Conservation (phyloP, 2,113 vertebrate genomes). For the Geothlypis trichas region DNA sequence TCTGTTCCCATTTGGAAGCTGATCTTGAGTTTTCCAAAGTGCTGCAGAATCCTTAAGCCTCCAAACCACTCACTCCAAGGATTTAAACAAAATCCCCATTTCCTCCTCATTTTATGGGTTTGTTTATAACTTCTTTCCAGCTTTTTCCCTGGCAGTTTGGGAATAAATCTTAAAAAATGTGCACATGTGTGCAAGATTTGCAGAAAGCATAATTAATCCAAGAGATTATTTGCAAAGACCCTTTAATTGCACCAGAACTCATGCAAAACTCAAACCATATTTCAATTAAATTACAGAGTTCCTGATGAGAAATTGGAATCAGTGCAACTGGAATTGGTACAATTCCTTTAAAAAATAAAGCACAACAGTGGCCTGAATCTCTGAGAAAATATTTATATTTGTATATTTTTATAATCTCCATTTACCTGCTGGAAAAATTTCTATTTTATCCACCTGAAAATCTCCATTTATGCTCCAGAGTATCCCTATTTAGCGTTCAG, state of each 20-base stretch:
- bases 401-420: neutral
- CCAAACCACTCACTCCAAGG: neutral
- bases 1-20: neutral
- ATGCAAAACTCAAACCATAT: neutral
- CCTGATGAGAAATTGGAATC: neutral
- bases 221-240: neutral
- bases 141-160: neutral
- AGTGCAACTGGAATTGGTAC: neutral
- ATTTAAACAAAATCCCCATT: neutral
- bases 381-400: neutral
- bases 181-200: neutral
- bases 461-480: neutral
- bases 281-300: neutral
- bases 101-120: neutral
- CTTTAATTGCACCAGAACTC: neutral
- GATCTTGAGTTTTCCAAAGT: neutral
- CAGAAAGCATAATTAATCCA: neutral
- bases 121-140: neutral
- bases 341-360: neutral
- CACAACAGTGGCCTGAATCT: neutral
- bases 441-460: neutral
- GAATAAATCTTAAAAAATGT: neutral
- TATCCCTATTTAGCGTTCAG: accelerated
- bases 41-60: neutral
- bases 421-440: neutral